Base-by-base conservation (phyloP, 1,140 invertebrate genomes). In the Arion vulgaris region DNA sequence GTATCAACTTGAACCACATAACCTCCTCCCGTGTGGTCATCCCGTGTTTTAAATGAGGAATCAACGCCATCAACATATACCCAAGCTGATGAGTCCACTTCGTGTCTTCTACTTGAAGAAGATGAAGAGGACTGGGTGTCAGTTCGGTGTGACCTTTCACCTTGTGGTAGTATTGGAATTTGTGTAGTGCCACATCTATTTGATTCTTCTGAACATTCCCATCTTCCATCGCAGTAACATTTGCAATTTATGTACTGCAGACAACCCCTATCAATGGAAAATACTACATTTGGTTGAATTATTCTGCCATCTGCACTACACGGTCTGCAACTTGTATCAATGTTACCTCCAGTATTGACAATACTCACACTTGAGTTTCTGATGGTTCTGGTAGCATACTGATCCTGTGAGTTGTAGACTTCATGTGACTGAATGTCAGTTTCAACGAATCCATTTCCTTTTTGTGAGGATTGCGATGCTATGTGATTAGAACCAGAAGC, bases 61-160 rank as follows among this genome's bases (percentile, higher is more conserved):
- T 80, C 53, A 0, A n/a, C 39, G 26, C 77, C 77, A 28, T 80
- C 62, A 2, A 80, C 77, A 34, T 41, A 80, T 19, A 80, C 77
- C 77, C 77, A 80, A 34, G 77, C 66, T 41, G 77, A 80, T 1
- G 77, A 38, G 23, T 80, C 66, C 15, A 69, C 41, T 9, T 62
- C 49, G 7, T 19, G 69, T 36, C 32, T 71, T 32, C 1, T 66
- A 28, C 36, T 28, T 82, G 78, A 68, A n/a, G 68, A 71, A 34
- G 71, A 71, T 15, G 81, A 78, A 15, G 74, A 45, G 13, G 57
- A 53, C 23, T 39, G 51, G 28, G 5, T 38, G 15, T 32, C 49
- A 77, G 19, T n/a, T 23, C 39, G 69, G n/a, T 72, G 34, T 7
- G 34, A 38, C 69, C 69, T 72, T 49, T 75, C 11, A 2, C 73